Percentiles rank a stretch among this genome's conserved stretches.
These are phyloP conservation scores for Cylas formicarius DNA, from an alignment of 1,140 invertebrate species.

Conservation along the genomic window DNA sequence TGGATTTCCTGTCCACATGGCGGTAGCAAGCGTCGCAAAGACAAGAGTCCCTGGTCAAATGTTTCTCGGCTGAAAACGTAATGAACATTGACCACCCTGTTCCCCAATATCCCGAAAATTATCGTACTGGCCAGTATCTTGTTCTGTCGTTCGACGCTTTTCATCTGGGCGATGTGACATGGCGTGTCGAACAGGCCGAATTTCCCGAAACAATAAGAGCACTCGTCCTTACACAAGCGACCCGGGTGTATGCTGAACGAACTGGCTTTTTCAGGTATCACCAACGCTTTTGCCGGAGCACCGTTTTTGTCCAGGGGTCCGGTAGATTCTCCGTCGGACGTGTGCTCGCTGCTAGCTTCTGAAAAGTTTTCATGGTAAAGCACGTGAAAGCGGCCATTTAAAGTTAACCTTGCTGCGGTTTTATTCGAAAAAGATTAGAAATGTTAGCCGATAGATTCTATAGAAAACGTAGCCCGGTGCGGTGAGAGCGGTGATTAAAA, in stretches of 20 bases:
- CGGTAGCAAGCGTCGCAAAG: constrained; percentile 78
- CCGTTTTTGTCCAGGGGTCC: constrained; percentile 46
- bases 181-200: constrained; percentile 78
- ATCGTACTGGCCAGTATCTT: constrained; percentile 62
- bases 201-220: constrained; percentile 76
- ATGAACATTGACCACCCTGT: constrained; percentile 7
- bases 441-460: no score
- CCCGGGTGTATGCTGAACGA: constrained; percentile 78
- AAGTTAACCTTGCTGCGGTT: no score
- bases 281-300: constrained; percentile 52
- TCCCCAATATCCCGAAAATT: not conserved
- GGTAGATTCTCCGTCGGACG: constrained; percentile 41
- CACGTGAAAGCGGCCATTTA: no score
- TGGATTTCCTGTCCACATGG: constrained; percentile 71
- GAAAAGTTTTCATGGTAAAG: no score
- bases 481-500: no score
- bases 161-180: constrained; percentile 77
- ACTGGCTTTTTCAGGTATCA: constrained; percentile 78
- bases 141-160: constrained; percentile 66
- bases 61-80: constrained; percentile 55
- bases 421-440: no score
- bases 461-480: no score
- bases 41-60: constrained; percentile 71
- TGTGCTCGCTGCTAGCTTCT: constrained; percentile 43
- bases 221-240: constrained; percentile 69